Conservation (phyloP, 2,113 vertebrate genomes). For the Isichthys henryi region DNA sequence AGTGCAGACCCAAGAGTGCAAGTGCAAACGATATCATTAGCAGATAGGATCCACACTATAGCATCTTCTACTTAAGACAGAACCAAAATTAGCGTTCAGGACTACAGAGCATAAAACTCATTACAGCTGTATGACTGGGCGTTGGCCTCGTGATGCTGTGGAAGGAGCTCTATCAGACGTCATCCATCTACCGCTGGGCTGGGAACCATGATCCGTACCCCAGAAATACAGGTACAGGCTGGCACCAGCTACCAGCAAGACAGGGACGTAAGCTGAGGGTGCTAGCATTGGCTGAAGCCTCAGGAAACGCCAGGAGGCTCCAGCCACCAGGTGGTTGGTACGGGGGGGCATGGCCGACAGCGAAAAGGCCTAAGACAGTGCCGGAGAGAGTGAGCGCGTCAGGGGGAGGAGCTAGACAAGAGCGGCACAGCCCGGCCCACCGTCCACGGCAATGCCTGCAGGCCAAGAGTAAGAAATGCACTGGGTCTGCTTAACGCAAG, state of each 20-base stretch:
- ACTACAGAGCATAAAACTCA: neutral
- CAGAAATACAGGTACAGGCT: neutral
- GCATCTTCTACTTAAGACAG: no score
- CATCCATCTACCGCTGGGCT: neutral
- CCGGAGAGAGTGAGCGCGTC: neutral
- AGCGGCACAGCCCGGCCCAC: neutral
- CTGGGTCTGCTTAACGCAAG: neutral
- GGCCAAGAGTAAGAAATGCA: neutral
- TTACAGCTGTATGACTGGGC: neutral
- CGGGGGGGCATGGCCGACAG: neutral
- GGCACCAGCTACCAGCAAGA: neutral
- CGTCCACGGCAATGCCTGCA: neutral
- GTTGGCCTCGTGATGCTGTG: neutral
- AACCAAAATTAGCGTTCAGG: no score
- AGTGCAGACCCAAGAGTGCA: neutral
- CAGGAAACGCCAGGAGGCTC: neutral
- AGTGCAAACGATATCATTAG: neutral
- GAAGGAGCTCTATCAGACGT: neutral
- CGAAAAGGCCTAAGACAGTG: neutral
- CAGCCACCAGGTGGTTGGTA: neutral
- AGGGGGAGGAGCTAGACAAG: neutral
- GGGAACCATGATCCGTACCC: neutral
- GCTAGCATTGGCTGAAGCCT: neutral
- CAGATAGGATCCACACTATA: no score
- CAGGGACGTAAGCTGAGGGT: neutral